Base-by-base conservation (phyloP, 2,888 invertebrate species). In the Ochlodes sylvanus region DNA sequence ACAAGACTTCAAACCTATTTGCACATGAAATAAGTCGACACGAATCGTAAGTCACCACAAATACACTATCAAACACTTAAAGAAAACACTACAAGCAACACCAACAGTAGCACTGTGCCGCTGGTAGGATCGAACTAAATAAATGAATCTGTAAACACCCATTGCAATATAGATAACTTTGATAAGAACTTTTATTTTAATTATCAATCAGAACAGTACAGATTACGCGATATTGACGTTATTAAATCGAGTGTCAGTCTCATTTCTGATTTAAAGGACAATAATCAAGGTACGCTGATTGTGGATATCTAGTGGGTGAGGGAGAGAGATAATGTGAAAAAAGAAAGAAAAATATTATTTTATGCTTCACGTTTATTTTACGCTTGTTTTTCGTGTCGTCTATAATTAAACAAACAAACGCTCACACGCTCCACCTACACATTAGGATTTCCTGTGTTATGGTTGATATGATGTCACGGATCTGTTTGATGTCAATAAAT, bases 151-250 rank as follows among this genome's bases (percentile, higher is more conserved):
- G 72, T 72, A 72, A 72, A 73, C 73, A 76, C 63, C 58, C 69
- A 68, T 70, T 73, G 75, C 73, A 73, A 75, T 76, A 75, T 73
- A 56, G 76, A 76, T 77, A 78, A 69, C 57, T 69, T 68, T 69
- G 80, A 79, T 80, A 80, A 79, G 74, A 54, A 58, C 64, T 72
- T 72, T 75, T 73, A 76, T 75, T 74, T 70, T 69, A 70, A 70
- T 56, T 76, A 75, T 74, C 75, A 75, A 73, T 74, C 72, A 71
- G 67, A 68, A 71, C 61, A 44, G 62, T 34, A n/a, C n/a, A 64
- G 74, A 75, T 75, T 73, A 73, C 58, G 50, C 60, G 70, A 70
- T 69, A 72, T 63, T 68, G 63, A 38, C 21, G 27, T 41, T 69
- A 63, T 58, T 63, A 63, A 58, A n/a, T 52, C 21, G 27, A 52